Percentiles rank a stretch among this genome's conserved stretches.
These are phyloP conservation scores for Eupelmus urozonus DNA, from an alignment of 2,888 invertebrate genomes.

Conservation along the genomic window DNA sequence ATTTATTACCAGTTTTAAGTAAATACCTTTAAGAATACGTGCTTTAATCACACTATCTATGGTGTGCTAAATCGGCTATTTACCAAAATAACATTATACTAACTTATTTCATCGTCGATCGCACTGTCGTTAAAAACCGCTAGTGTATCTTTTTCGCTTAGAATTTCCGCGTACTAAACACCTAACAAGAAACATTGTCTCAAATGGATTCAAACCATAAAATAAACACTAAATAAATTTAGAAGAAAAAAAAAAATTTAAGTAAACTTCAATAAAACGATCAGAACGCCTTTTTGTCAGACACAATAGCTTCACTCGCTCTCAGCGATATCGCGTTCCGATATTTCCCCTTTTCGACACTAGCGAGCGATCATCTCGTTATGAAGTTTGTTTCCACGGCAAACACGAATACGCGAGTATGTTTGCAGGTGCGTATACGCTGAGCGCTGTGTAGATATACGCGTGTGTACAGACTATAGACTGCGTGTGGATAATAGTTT, in stretches of 20 bases:
- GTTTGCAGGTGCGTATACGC: constrained; percentile 26
- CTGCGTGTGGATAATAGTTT: constrained; percentile 19
- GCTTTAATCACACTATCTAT: no score
- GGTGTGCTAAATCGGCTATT: no score
- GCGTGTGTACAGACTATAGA: background rate
- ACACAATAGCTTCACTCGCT: background rate
- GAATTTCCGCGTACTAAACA: no score
- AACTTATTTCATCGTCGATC: no score
- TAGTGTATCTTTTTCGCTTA: no score
- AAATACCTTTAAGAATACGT: no score
- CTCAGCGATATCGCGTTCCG: background rate
- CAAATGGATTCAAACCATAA: no score
- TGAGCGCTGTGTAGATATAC: background rate
- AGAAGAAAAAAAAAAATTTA: background rate
- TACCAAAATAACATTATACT: no score
- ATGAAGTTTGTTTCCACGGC: constrained; percentile 69
- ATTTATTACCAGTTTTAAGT: no score
- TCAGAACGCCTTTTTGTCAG: background rate
- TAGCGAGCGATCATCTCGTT: constrained; percentile 67
- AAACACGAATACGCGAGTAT: constrained; percentile 58
- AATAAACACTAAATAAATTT: background rate
- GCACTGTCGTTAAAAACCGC: no score
- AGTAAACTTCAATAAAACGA: background rate
- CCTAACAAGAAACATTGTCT: no score
- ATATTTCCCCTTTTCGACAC: background rate